These are phyloP conservation scores for Chloroceryle amazona DNA, from an alignment of 2,797 vertebrate genomes.

Conservation along the genomic window DNA sequence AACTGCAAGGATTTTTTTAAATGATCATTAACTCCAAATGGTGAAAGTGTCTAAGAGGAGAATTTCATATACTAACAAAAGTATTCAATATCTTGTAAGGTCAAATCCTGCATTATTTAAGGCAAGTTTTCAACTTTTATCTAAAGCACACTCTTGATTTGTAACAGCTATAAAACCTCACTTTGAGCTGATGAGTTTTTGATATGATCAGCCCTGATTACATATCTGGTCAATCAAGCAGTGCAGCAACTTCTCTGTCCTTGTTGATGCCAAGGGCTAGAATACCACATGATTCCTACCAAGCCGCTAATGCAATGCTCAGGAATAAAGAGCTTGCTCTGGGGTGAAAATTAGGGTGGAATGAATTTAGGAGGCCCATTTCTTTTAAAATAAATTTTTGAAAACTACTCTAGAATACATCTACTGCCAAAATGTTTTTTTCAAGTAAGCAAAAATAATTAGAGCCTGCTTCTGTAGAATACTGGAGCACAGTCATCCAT, in stretches of 20 bases:
- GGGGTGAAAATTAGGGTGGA: not conserved
- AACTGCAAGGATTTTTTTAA: not conserved
- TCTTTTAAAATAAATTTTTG: not conserved
- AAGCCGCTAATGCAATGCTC: not conserved
- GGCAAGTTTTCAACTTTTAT: not conserved
- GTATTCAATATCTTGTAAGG: not conserved
- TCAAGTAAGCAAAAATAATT: not conserved
- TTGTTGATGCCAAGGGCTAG: not conserved
- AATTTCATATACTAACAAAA: not conserved
- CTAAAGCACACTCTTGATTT: not conserved
- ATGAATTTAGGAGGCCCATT: not conserved
- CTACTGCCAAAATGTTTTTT: not conserved
- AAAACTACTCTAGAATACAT: not conserved
- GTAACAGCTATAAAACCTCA: not conserved
- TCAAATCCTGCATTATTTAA: not conserved
- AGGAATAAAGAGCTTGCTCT: not conserved
- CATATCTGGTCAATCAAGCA: not conserved
- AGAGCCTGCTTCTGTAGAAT: not conserved
- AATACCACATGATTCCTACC: not conserved
- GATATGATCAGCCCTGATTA: not conserved
- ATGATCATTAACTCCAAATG: not conserved
- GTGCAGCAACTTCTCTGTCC: not conserved
- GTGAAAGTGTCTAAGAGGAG: not conserved
- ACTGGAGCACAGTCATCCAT: not conserved
- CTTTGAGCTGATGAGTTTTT: not conserved